Evolutionary conservation across 2,888 invertebrate species (phyloP).

Genomic region (Eristalinus aeneus): DNA sequence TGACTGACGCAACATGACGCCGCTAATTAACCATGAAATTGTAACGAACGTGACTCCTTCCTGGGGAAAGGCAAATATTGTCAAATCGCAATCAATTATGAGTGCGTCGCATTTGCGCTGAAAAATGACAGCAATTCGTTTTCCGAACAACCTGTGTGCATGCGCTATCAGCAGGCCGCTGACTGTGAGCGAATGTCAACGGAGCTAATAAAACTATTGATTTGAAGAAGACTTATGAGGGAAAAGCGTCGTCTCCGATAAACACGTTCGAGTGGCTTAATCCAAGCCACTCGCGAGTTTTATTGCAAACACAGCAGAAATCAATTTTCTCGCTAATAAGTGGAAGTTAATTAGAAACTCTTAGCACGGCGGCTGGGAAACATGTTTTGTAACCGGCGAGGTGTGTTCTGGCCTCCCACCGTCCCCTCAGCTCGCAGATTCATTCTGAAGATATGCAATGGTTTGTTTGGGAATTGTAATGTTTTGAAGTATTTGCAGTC

Average conservation of each 20-base stretch:
- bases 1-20: slow-evolving; percentile 13
- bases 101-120: slow-evolving; percentile 29
- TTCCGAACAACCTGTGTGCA: slow-evolving; percentile 14
- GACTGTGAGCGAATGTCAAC: background rate
- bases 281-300: background rate
- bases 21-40: slow-evolving; percentile 38
- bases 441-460: background rate
- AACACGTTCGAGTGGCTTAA: slow-evolving; percentile 6
- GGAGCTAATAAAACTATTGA: background rate
- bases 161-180: background rate
- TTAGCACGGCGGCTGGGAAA: background rate
- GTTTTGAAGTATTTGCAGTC: background rate
- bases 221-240: background rate
- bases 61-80: slow-evolving; percentile 24
- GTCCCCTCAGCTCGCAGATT: background rate
- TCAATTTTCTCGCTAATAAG: background rate
- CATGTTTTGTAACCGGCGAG: background rate
- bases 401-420: background rate
- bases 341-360: background rate
- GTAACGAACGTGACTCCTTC: slow-evolving; percentile 38
- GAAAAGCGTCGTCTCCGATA: background rate
- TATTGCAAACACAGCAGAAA: background rate
- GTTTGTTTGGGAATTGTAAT: too few species aligned
- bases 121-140: slow-evolving; percentile 44
- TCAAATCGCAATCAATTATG: slow-evolving; percentile 34